Conservation (phyloP, 1,140 invertebrate species). For the Drosophila erecta region DNA sequence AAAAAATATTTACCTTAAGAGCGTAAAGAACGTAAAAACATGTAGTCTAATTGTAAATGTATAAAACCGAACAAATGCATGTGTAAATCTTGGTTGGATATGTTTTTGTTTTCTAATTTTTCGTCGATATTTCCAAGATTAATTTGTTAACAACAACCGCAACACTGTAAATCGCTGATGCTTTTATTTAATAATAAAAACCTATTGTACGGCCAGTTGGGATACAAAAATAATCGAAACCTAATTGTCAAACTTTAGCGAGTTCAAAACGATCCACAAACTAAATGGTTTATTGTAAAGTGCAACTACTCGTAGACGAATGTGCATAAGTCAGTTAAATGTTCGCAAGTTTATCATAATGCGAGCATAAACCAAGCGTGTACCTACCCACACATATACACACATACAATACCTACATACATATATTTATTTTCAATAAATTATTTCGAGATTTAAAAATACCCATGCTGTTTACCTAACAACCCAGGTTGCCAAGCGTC, state of each 20-base stretch:
- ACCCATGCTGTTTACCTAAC: constrained; percentile 41
- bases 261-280: constrained; percentile 35
- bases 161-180: constrained; percentile 47
- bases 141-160: constrained; percentile 16
- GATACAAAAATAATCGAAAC: constrained; percentile 16
- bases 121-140: constrained; percentile 39
- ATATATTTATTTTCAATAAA: constrained; percentile 81
- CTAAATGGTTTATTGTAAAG: constrained; percentile 31
- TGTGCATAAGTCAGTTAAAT: constrained; percentile 41
- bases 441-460: constrained; percentile 65
- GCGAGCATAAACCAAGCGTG: constrained; percentile 61
- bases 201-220: constrained; percentile 33
- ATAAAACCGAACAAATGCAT: constrained; percentile 35
- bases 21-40: constrained; percentile 32
- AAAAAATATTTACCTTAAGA: constrained; percentile 52
- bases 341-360: constrained; percentile 59
- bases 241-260: constrained; percentile 37
- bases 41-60: constrained; percentile 46
- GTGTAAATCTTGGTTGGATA: constrained; percentile 38
- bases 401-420: constrained; percentile 46
- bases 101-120: constrained; percentile 29
- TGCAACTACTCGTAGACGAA: constrained; percentile 45
- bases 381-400: constrained; percentile 66
- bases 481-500: constrained; percentile 73
- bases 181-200: constrained; percentile 50